Conservation (phyloP, 2,888 invertebrate species). For the Blastobasis adustella region DNA sequence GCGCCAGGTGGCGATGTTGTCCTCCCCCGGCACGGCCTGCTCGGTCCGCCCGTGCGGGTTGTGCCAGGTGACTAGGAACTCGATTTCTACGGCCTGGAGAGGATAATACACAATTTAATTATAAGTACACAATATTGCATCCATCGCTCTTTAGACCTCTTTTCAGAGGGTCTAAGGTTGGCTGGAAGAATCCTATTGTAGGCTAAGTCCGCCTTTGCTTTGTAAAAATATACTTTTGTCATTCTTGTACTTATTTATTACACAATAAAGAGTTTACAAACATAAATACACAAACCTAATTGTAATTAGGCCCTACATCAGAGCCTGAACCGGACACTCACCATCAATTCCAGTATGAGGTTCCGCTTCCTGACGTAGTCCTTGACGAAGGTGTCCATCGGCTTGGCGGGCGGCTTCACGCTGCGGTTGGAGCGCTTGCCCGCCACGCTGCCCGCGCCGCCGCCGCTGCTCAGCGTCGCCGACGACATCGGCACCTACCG, state of each 20-base stretch:
- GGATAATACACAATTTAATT: background rate
- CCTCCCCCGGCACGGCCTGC: slow-evolving; percentile 85
- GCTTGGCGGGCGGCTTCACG: slow-evolving; percentile 78
- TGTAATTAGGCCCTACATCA: no score
- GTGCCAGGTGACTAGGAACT: slow-evolving; percentile 96
- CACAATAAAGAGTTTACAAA: no score
- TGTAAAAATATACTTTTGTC: no score
- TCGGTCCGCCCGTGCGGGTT: slow-evolving; percentile 91
- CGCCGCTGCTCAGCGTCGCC: slow-evolving; percentile 61
- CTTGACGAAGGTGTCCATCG: slow-evolving; percentile 89
- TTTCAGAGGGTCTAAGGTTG: no score
- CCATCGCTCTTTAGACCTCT: no score
- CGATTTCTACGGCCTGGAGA: slow-evolving; percentile 89
- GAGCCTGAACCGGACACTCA: no score
- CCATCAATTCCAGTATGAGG: slow-evolving; percentile 92
- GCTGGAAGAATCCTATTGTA: no score
- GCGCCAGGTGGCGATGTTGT: slow-evolving; percentile 92
- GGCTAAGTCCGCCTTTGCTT: no score
- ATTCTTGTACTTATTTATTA: no score
- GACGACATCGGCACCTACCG: slow-evolving; percentile 67
- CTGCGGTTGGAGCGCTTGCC: slow-evolving; percentile 85
- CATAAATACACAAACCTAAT: no score
- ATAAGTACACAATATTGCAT: no score
- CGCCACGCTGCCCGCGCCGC: slow-evolving; percentile 65
- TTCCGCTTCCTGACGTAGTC: slow-evolving; percentile 96